phyloP scores from a whole-genome alignment of 2,888 invertebrate genomes.

The Pandemis cinnamomeana region DNA sequence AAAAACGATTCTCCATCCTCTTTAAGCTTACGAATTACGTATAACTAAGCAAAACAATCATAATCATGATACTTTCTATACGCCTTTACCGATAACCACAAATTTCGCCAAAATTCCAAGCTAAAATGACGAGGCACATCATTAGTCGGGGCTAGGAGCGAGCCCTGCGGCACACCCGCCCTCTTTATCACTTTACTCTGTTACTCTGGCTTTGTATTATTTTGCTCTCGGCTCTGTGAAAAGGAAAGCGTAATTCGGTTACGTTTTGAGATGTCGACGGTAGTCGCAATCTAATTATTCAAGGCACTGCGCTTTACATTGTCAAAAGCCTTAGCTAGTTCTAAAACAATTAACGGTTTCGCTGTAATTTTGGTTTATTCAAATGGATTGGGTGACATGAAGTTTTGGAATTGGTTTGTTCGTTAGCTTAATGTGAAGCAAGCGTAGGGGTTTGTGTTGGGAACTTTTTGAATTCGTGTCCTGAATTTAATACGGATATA shows the following conservation, averaged over 20 bases:
- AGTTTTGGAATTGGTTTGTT: conserved; percentile 39
- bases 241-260: conserved; percentile 83
- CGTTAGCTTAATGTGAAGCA: conserved; percentile 34
- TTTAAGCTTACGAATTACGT: no score
- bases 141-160: conserved; percentile 62
- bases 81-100: conserved; percentile 10
- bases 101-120: conserved; percentile 10
- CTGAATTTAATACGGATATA: neutral
- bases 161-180: conserved; percentile 74
- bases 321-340: conserved; percentile 74
- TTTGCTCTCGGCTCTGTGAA: conserved; percentile 78
- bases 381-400: conserved; percentile 23
- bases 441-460: conserved; percentile 8
- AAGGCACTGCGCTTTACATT: conserved; percentile 72
- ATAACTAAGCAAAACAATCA: neutral
- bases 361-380: conserved; percentile 43
- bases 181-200: conserved; percentile 75
- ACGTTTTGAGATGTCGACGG: conserved; percentile 82
- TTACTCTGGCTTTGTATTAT: conserved; percentile 78
- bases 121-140: conserved; percentile 35
- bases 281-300: conserved; percentile 77
- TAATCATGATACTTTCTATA: neutral
- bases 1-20: no score
- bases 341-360: conserved; percentile 63
- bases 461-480: conserved; percentile 4